phyloP scores from a whole-genome alignment of 2,888 invertebrate genomes.

The Idaea aversata region DNA sequence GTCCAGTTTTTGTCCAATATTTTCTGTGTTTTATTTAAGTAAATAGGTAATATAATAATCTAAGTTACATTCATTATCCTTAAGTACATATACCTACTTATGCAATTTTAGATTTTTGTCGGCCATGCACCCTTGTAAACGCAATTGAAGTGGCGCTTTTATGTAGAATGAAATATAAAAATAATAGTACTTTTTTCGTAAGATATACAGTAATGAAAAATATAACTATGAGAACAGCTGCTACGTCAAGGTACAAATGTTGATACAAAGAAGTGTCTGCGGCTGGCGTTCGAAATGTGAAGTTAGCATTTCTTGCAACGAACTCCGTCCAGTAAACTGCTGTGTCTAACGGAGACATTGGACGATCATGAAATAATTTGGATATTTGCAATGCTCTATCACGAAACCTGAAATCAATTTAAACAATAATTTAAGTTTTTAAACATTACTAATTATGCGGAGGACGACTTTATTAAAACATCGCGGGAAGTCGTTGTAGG shows the following conservation, averaged over 20 bases:
- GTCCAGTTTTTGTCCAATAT: too few relatives aligned
- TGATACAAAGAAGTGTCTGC: conserved; percentile 79
- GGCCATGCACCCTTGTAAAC: neutral
- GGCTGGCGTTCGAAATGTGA: conserved; percentile 70
- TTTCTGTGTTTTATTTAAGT: too few relatives aligned
- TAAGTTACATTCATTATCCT: too few relatives aligned
- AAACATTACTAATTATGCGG: too few relatives aligned
- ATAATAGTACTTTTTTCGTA: conserved; percentile 21
- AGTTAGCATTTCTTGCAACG: conserved; percentile 76
- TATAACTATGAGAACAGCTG: conserved; percentile 29
- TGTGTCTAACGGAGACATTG: conserved; percentile 78
- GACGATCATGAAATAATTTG: conserved; percentile 80
- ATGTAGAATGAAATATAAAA: neutral
- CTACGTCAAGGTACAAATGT: conserved; percentile 64
- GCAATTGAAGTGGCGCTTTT: neutral
- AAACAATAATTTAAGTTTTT: neutral
- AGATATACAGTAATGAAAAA: conserved; percentile 25
- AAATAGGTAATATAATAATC: too few relatives aligned
- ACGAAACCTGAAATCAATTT: conserved; percentile 55
- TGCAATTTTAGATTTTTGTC: neutral
- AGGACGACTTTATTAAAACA: too few relatives aligned
- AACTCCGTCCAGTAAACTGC: conserved; percentile 84
- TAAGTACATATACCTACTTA: neutral
- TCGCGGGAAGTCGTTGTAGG: too few relatives aligned
- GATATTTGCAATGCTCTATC: conserved; percentile 71